Percentiles rank a stretch among this genome's conserved stretches.
Conservation (phyloP, 2,113 vertebrate genomes). For the Stegastes partitus region DNA sequence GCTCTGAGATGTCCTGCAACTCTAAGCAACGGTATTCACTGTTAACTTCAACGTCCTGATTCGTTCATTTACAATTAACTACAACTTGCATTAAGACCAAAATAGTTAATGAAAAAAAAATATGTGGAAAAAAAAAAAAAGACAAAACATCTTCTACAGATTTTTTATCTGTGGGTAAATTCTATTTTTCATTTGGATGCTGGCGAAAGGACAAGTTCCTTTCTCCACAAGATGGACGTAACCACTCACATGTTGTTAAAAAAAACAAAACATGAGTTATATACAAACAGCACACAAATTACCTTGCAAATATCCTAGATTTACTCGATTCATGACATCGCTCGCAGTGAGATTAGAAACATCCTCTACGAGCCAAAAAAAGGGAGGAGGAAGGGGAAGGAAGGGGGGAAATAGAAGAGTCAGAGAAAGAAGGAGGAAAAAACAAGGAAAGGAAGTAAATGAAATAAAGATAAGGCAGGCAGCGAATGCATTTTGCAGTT, state of each 20-base stretch:
- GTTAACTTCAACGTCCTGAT: slow-evolving; percentile 66
- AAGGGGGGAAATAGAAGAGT: slow-evolving; percentile 85
- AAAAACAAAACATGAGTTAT: slow-evolving; percentile 43
- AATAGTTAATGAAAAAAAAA: not conserved
- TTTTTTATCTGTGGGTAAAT: not conserved
- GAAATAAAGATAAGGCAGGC: slow-evolving; percentile 68
- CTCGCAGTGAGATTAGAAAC: slow-evolving; percentile 99
- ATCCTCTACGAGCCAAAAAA: slow-evolving; percentile 93
- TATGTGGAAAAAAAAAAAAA: not conserved
- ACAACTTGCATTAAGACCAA: not conserved
- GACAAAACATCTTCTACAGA: not conserved
- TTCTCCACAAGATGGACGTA: slow-evolving; percentile 54
- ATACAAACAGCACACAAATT: slow-evolving; percentile 79
- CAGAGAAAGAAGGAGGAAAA: slow-evolving; percentile 66
- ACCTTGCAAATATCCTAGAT: slow-evolving; percentile 99
- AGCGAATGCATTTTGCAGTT: slow-evolving; percentile 61
- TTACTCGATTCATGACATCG: slow-evolving; percentile 99
- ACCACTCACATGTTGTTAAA: slow-evolving; percentile 53
- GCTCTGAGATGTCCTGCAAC: slow-evolving; percentile 84
- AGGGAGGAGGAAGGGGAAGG: slow-evolving; percentile 58
- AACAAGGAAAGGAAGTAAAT: slow-evolving; percentile 14
- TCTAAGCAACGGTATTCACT: slow-evolving; percentile 80
- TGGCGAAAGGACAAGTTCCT: slow-evolving; percentile 68
- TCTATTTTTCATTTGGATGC: slow-evolving; percentile 61
- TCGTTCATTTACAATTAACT: slow-evolving; percentile 25